Conservation (phyloP, 2,888 invertebrate genomes). For the Suillia variegata region DNA sequence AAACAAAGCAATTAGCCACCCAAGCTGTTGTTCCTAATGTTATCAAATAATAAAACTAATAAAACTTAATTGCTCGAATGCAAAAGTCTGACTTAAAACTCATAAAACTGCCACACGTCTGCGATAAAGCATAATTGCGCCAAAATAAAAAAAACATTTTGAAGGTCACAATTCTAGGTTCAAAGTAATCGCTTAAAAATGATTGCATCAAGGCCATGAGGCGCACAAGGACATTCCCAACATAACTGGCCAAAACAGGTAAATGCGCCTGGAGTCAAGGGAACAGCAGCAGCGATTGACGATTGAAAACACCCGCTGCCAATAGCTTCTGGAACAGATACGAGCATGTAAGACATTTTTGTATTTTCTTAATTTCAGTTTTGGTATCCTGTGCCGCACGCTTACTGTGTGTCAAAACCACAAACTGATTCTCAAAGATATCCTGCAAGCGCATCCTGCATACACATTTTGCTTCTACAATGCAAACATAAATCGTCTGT, state of each 20-base stretch:
- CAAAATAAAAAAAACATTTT: not conserved
- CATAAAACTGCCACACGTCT: conserved; percentile 16
- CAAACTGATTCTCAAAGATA: conserved; percentile 40
- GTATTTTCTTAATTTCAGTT: not conserved
- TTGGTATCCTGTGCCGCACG: not conserved
- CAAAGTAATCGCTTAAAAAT: too few relatives aligned
- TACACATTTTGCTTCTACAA: too few relatives aligned
- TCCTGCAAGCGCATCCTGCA: conserved; percentile 2
- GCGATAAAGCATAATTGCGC: conserved; percentile 9
- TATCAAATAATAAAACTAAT: too few relatives aligned
- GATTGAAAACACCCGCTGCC: conserved; percentile 49
- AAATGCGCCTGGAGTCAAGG: not conserved
- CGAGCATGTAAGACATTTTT: not conserved
- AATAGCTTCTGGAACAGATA: conserved; percentile 18
- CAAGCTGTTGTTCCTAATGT: too few relatives aligned
- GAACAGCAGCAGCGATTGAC: conserved; percentile 34
- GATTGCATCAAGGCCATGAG: conserved; percentile 16
- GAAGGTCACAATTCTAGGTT: too few relatives aligned
- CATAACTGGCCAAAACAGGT: not conserved
- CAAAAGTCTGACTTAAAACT: too few relatives aligned
- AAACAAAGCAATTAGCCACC: conserved; percentile 34
- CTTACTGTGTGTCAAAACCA: conserved; percentile 33
- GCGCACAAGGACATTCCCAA: too few relatives aligned
- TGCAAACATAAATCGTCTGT: too few relatives aligned
- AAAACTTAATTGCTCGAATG: too few relatives aligned